A percentile compares a stretch with the other conserved stretches of the same genome.
phyloP scores from a whole-genome alignment of 2,797 vertebrate species.

The Leucoraja ocellata region DNA sequence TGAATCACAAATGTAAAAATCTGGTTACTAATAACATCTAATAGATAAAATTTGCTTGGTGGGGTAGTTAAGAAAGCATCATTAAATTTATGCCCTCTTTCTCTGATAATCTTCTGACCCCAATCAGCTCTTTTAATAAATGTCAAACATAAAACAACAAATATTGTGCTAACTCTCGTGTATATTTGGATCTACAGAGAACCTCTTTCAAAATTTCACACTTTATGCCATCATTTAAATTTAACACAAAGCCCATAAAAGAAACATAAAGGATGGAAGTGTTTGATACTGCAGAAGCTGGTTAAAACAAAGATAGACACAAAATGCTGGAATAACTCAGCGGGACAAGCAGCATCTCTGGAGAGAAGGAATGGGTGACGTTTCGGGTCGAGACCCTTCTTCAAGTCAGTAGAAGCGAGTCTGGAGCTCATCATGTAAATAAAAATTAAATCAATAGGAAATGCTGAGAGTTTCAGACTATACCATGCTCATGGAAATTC shows the following conservation, averaged over 20 bases:
- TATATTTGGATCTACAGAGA: background rate
- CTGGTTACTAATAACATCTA: background rate
- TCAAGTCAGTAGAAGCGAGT: too few relatives aligned
- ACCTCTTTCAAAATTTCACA: background rate
- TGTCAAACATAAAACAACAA: background rate
- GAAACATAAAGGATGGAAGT: background rate
- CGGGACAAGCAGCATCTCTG: too few relatives aligned
- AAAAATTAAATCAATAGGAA: background rate
- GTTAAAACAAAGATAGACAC: too few relatives aligned
- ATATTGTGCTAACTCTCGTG: background rate
- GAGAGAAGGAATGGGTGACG: too few relatives aligned
- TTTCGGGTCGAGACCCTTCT: too few relatives aligned
- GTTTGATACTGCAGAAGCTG: too few relatives aligned
- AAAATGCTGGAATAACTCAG: too few relatives aligned
- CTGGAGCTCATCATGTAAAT: background rate
- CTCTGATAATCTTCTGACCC: background rate
- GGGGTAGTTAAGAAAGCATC: background rate
- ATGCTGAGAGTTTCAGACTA: background rate
- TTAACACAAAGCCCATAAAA: background rate
- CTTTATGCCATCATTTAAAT: background rate
- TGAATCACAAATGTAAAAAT: background rate
- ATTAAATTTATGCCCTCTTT: background rate
- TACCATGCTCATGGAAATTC: background rate
- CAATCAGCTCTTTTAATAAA: background rate
- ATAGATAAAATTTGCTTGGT: background rate